These are phyloP conservation scores for Opisthograptis luteolata DNA, from an alignment of 2,888 invertebrate genomes.

Conservation along the genomic window DNA sequence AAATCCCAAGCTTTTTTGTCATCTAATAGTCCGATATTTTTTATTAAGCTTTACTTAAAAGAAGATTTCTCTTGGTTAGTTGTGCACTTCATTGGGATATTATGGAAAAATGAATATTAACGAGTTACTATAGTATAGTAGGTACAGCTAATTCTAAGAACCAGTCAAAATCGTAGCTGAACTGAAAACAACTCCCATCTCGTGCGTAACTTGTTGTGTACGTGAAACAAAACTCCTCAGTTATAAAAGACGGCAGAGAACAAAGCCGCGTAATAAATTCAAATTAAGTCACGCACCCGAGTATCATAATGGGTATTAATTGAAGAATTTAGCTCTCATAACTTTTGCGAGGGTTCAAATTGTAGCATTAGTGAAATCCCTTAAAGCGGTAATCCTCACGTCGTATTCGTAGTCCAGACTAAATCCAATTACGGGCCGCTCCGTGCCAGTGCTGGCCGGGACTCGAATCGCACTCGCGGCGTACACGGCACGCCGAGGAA, in stretches of 20 bases:
- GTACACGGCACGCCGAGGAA: constrained; percentile 39
- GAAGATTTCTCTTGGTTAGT: no score
- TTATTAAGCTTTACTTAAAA: no score
- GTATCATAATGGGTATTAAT: constrained; percentile 39
- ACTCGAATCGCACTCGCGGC: constrained; percentile 8
- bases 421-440: constrained; percentile 71
- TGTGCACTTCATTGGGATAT: no score
- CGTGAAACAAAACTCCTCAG: constrained; percentile 9
- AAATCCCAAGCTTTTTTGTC: no score
- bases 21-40: no score
- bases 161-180: no score
- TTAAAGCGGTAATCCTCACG: constrained; percentile 69
- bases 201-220: constrained; percentile 1
- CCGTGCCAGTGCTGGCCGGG: constrained; percentile 8
- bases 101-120: no score
- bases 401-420: constrained; percentile 73
- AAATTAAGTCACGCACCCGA: constrained; percentile 33
- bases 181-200: not conserved
- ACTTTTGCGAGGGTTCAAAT: constrained; percentile 45
- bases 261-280: constrained; percentile 28
- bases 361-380: constrained; percentile 62
- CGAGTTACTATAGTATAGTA: no score
- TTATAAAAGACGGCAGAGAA: constrained; percentile 15
- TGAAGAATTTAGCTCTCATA: constrained; percentile 41
- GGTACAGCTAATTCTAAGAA: no score